These are phyloP conservation scores for Zoanthus solanderi DNA, from an alignment of 92 coral and sea anemone genomes.

Conservation along the genomic window DNA sequence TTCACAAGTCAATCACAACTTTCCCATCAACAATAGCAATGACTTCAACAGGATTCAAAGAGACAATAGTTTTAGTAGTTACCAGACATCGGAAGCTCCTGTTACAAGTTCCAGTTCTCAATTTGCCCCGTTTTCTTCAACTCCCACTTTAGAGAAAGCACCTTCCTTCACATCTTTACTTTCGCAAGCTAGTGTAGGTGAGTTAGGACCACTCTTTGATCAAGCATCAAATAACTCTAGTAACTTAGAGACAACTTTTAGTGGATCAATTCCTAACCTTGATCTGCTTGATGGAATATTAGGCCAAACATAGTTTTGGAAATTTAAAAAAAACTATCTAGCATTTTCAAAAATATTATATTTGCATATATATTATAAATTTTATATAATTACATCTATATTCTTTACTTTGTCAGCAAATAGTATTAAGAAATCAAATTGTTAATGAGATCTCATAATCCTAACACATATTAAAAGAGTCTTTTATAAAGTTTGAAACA, in stretches of 20 bases:
- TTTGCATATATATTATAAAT: slow-evolving; percentile 26
- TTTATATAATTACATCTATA: background rate
- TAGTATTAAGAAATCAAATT: background rate
- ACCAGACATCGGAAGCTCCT: slow-evolving; percentile 36
- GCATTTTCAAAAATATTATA: slow-evolving; percentile 4
- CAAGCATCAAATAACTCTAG: slow-evolving; percentile 78
- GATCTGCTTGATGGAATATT: slow-evolving; percentile 87
- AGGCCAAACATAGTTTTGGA: slow-evolving; percentile 50
- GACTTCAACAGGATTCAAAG: slow-evolving; percentile 41
- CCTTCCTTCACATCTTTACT: slow-evolving; percentile 82
- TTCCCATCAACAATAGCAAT: background rate
- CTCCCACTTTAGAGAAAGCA: slow-evolving; percentile 81
- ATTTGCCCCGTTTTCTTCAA: slow-evolving; percentile 72
- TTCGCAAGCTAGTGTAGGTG: slow-evolving; percentile 31
- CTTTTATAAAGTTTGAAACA: slow-evolving; percentile 38
- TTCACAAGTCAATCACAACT: slow-evolving; percentile 25
- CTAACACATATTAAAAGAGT: slow-evolving; percentile 34
- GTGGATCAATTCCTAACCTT: slow-evolving; percentile 91
- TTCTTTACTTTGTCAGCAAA: background rate
- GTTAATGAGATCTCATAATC: slow-evolving; percentile 1
- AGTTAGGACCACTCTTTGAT: slow-evolving; percentile 67
- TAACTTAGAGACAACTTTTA: slow-evolving; percentile 89
- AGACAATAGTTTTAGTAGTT: slow-evolving; percentile 28
- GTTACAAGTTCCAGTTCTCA: slow-evolving; percentile 64
- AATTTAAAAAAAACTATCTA: background rate